A percentile compares a stretch with the other conserved stretches of the same genome.
phyloP scores from a whole-genome alignment of 1,140 invertebrate species.

The Micrasema minimum region DNA sequence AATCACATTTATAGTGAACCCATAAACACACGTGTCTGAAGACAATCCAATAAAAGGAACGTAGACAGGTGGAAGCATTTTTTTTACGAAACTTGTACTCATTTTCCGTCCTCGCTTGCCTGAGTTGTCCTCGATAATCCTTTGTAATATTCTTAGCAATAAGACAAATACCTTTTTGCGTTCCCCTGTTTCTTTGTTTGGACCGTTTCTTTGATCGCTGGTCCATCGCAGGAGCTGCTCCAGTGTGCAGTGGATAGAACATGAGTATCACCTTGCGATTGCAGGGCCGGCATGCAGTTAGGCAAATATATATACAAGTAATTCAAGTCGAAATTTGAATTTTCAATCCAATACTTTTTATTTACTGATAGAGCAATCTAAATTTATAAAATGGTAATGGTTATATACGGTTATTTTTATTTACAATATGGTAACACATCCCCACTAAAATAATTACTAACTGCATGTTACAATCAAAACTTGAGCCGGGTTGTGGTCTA shows the following conservation, averaged over 20 bases:
- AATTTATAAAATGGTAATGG: no score
- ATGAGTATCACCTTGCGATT: background rate
- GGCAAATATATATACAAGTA: background rate
- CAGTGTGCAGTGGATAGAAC: conserved; percentile 39
- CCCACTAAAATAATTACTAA: no score
- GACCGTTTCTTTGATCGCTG: conserved; percentile 48
- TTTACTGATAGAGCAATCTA: no score
- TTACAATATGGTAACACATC: no score
- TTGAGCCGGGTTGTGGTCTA: no score
- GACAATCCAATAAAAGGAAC: conserved; percentile 34
- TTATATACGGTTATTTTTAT: no score
- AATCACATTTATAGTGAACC: no score
- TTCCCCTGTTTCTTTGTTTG: conserved; percentile 27
- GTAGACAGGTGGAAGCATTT: conserved; percentile 35
- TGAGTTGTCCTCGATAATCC: conserved; percentile 40
- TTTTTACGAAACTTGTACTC: conserved; percentile 23
- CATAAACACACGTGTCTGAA: conserved; percentile 10
- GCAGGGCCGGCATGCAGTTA: conserved; percentile 6
- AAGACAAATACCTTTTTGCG: conserved; percentile 46
- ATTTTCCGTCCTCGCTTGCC: conserved; percentile 36
- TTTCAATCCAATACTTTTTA: no score
- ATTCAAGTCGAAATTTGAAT: no score
- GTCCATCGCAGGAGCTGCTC: conserved; percentile 38
- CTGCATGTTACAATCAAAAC: no score
- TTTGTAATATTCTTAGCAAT: conserved; percentile 50